Evolutionary conservation across 2,113 vertebrate species (phyloP).

Genomic region (Phrynocephalus versicolor): DNA sequence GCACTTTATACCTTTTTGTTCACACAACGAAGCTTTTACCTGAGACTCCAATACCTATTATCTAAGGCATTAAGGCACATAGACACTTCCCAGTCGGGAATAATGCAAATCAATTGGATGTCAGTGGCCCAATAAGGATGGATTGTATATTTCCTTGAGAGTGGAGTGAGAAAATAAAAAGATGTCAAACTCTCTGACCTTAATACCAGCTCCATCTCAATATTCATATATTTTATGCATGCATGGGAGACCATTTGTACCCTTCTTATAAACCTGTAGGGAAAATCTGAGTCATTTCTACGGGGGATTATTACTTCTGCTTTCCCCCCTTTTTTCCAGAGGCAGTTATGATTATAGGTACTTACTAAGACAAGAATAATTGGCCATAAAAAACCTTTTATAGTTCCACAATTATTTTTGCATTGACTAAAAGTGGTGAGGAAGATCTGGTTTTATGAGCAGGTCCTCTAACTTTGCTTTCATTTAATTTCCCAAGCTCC

Average conservation of each 20-base stretch:
- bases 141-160: conserved; percentile 63
- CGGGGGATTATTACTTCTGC: conserved; percentile 75
- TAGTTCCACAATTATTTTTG: conserved; percentile 86
- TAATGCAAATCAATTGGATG: conserved; percentile 78
- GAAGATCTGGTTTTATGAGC: conserved; percentile 79
- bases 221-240: conserved; percentile 81
- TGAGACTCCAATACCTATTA: conserved; percentile 73
- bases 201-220: conserved; percentile 74
- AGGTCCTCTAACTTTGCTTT: conserved; percentile 73
- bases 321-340: conserved; percentile 57
- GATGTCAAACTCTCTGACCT: conserved; percentile 72
- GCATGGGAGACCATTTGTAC: conserved; percentile 71
- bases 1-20: conserved; percentile 68
- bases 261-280: conserved; percentile 75
- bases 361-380: conserved; percentile 85
- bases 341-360: conserved; percentile 78
- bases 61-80: conserved; percentile 66
- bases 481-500: conserved; percentile 60
- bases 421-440: conserved; percentile 82
- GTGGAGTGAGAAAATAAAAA: conserved; percentile 54
- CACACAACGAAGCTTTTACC: conserved; percentile 66
- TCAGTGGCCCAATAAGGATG: conserved; percentile 71
- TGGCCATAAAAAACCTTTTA: conserved; percentile 84
- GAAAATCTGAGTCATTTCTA: conserved; percentile 71
- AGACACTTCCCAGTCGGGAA: conserved; percentile 68